A percentile compares a stretch with the other conserved stretches of the same genome.
Conservation (phyloP, 1,140 invertebrate genomes). For the Drosophila navojoa region DNA sequence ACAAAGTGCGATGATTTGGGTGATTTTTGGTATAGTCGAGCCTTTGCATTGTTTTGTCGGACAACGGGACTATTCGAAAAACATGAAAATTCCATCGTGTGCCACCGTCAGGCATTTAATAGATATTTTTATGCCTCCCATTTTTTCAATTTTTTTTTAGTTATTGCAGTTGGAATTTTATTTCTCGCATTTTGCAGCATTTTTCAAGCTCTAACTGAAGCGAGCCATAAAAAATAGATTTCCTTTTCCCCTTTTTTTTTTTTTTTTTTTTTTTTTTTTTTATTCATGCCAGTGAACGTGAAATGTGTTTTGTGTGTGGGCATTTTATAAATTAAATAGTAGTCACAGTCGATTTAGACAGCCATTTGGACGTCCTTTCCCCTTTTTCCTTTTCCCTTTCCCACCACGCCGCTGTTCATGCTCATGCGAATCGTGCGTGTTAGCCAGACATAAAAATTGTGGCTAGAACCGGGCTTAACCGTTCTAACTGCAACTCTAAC, state of each 20-base stretch:
- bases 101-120: constrained; percentile 60
- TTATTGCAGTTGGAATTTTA: not conserved
- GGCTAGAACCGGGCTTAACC: constrained; percentile 43
- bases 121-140: constrained; percentile 34
- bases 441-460: constrained; percentile 73
- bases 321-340: constrained; percentile 77
- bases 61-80: constrained; percentile 31
- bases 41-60: constrained; percentile 2
- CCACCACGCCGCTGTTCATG: not conserved
- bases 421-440: constrained; percentile 55
- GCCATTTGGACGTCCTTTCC: constrained; percentile 1
- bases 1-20: not conserved
- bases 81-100: constrained; percentile 73
- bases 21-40: not conserved
- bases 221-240: constrained; percentile 44
- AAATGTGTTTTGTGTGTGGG: constrained; percentile 32
- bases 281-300: constrained; percentile 28
- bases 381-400: too few species aligned
- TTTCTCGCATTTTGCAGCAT: constrained; percentile 27
- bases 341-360: constrained; percentile 67
- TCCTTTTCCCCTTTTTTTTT: constrained; percentile 9
- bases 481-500: constrained; percentile 52
- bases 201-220: constrained; percentile 59
- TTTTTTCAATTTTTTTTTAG: constrained; percentile 10
- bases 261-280: constrained; percentile 7